phyloP scores from a whole-genome alignment of 2,888 invertebrate genomes.

The Suillia variegata region DNA sequence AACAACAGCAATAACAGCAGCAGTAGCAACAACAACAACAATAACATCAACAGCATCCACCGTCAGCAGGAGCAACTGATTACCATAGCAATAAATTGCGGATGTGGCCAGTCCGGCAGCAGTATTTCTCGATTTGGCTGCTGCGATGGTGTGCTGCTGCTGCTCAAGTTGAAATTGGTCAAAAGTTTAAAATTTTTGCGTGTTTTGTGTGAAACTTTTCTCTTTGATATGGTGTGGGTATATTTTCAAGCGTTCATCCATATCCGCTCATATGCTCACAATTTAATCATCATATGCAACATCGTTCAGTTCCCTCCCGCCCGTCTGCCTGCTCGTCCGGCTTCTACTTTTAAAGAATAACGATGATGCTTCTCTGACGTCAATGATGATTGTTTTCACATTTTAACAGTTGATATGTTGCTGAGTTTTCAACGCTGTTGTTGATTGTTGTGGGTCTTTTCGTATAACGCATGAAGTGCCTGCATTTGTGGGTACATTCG shows the following conservation, averaged over 20 bases:
- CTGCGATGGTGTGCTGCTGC: slow-evolving; percentile 4
- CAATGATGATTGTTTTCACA: slow-evolving; percentile 26
- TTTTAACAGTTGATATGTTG: slow-evolving; percentile 14
- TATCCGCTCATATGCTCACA: neutral
- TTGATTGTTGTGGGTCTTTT: slow-evolving; percentile 23
- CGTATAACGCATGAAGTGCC: slow-evolving; percentile 19
- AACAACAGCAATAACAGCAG: neutral
- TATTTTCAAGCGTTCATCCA: neutral
- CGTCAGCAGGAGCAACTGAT: slow-evolving; percentile 40
- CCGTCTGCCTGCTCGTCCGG: too few species aligned
- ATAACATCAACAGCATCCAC: neutral
- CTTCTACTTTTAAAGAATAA: neutral
- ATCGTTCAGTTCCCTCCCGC: neutral
- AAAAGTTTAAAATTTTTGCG: slow-evolving; percentile 53
- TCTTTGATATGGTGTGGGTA: neutral
- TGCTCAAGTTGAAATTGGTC: slow-evolving; percentile 47
- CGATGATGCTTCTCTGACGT: slow-evolving; percentile 5
- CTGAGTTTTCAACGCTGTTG: slow-evolving; percentile 35
- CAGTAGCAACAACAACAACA: neutral
- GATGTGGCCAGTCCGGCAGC: slow-evolving; percentile 13
- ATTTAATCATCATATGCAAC: neutral
- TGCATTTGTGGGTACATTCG: slow-evolving; percentile 16
- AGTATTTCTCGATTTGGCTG: too few species aligned
- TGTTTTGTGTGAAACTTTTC: slow-evolving; percentile 18
- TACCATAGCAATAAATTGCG: slow-evolving; percentile 47